Conservation (phyloP, 2,797 vertebrate species). For the Petrocephalus sullivani region DNA sequence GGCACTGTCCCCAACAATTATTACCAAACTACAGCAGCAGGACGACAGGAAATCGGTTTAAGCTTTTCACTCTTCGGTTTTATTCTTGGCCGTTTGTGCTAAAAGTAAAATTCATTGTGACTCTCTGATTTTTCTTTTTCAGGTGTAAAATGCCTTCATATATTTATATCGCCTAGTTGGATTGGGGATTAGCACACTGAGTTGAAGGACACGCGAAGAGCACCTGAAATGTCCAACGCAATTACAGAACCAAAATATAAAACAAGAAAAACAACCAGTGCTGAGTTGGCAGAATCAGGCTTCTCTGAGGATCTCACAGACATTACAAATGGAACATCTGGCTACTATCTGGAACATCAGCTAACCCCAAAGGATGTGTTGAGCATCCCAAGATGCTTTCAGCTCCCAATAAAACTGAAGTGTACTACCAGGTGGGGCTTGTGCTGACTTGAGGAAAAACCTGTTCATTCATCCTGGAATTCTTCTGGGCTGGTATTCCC, state of each 20-base stretch:
- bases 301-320: not conserved
- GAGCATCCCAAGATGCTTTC: not conserved
- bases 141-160: not conserved
- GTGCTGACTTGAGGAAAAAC: not conserved
- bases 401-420: not conserved
- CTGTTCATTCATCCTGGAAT: not conserved
- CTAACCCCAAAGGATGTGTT: not conserved
- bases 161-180: not conserved
- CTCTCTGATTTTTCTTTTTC: not conserved
- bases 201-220: not conserved
- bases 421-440: not conserved
- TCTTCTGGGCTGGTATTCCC: not conserved
- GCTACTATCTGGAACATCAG: not conserved
- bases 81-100: not conserved
- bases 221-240: not conserved
- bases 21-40: not conserved
- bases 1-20: not conserved
- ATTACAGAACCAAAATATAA: not conserved
- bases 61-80: not conserved
- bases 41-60: not conserved
- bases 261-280: not conserved
- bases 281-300: not conserved
- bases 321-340: not conserved
- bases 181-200: not conserved
- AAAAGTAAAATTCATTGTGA: not conserved